phyloP scores from a whole-genome alignment of 2,888 invertebrate genomes.

The Polyploca ridens region DNA sequence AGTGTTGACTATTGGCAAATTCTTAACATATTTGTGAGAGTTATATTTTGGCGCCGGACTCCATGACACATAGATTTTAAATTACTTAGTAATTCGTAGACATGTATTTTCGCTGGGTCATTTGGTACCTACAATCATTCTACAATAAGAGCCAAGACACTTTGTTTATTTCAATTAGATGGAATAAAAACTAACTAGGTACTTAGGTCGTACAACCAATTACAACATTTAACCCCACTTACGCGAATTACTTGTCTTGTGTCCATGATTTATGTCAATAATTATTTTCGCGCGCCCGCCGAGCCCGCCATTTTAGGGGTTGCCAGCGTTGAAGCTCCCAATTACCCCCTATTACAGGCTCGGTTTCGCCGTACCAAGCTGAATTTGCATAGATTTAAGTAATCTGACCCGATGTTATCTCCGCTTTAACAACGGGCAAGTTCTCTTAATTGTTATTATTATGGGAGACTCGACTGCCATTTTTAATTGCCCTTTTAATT shows the following conservation, averaged over 20 bases:
- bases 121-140: no score
- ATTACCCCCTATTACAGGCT: conserved; percentile 53
- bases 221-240: background rate
- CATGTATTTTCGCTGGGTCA: no score
- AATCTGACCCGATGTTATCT: conserved; percentile 61
- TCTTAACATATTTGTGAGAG: background rate
- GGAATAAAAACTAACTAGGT: background rate
- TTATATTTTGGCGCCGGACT: background rate
- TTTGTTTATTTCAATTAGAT: no score
- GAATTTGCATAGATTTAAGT: conserved; percentile 67
- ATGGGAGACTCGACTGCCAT: conserved; percentile 47
- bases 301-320: conserved; percentile 33
- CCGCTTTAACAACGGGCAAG: conserved; percentile 36
- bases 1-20: background rate
- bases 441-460: conserved; percentile 59
- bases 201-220: background rate
- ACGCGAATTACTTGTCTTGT: background rate
- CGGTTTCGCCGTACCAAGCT: conserved; percentile 30
- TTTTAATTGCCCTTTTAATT: conserved; percentile 60
- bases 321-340: conserved; percentile 47
- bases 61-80: background rate
- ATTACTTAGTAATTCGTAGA: no score
- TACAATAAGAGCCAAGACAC: no score
- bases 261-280: conserved; percentile 20
- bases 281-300: conserved; percentile 27